Conservation (phyloP, 2,797 vertebrate genomes). For the Chromobotia macracanthus region DNA sequence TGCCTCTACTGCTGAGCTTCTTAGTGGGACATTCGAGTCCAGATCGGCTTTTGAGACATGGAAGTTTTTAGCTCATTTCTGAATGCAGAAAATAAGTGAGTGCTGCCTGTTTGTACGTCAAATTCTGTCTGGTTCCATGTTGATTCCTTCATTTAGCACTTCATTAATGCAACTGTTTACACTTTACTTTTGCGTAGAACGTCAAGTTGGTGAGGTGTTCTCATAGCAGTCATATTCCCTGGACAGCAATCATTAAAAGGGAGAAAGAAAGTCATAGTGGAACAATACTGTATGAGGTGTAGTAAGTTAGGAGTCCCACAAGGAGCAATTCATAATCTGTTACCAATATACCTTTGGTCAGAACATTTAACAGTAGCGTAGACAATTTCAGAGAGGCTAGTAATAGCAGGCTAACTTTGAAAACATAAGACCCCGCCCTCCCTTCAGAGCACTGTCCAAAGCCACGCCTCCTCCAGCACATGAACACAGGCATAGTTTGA, state of each 20-base stretch:
- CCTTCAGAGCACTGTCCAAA: no score
- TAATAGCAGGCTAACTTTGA: no score
- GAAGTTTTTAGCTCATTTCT: slow-evolving; percentile 17
- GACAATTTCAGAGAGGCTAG: no score
- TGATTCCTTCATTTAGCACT: neutral
- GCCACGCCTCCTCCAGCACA: no score
- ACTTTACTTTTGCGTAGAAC: neutral
- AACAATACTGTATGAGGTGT: no score
- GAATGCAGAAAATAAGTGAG: neutral
- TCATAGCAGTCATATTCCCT: neutral
- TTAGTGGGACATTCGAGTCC: neutral
- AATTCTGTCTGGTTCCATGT: neutral
- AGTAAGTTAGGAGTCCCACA: no score
- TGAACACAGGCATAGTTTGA: no score
- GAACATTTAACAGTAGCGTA: no score
- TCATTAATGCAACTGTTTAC: slow-evolving; percentile 1
- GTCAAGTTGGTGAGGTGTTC: neutral
- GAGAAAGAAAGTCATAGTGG: no score
- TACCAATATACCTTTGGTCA: no score
- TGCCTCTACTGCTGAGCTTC: neutral
- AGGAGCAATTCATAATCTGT: no score
- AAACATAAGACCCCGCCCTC: no score
- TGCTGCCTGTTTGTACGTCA: neutral
- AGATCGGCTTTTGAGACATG: slow-evolving; percentile 4
- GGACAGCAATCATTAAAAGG: neutral